Percentiles rank a stretch among this genome's conserved stretches.
These are phyloP conservation scores for Aphaenogaster ashmeadi DNA, from an alignment of 1,140 invertebrate species.

Conservation along the genomic window DNA sequence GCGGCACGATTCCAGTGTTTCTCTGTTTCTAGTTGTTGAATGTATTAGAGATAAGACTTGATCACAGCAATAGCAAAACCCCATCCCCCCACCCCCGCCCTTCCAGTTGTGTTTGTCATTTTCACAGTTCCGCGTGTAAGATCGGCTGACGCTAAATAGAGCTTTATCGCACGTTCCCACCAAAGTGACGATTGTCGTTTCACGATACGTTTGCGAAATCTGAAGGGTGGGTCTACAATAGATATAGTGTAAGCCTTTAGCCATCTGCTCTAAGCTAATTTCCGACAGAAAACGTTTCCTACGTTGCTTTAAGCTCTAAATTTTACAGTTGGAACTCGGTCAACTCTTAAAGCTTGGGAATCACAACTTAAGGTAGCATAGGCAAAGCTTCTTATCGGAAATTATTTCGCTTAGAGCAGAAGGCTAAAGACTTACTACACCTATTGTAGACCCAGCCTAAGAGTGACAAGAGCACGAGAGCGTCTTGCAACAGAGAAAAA, in stretches of 20 bases:
- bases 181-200: slow-evolving; percentile 40
- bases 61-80: slow-evolving; percentile 67
- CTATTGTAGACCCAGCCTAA: too few species aligned
- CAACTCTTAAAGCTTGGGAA: too few species aligned
- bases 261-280: too few species aligned
- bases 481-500: neutral
- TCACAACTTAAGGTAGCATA: too few species aligned
- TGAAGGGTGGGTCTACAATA: too few species aligned
- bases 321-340: too few species aligned
- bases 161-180: slow-evolving; percentile 43
- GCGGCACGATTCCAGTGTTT: slow-evolving; percentile 76
- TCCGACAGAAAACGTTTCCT: too few species aligned
- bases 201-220: slow-evolving; percentile 15
- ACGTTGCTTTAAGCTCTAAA: too few species aligned
- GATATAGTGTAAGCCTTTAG: too few species aligned
- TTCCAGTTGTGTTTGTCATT: slow-evolving; percentile 75
- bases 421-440: too few species aligned
- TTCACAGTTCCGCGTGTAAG: slow-evolving; percentile 45
- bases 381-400: too few species aligned
- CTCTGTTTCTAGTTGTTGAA: slow-evolving; percentile 79
- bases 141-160: slow-evolving; percentile 54
- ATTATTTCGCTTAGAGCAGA: too few species aligned
- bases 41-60: slow-evolving; percentile 76
- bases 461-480: slow-evolving; percentile 34
- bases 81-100: neutral